Evolutionary conservation across 2,797 vertebrate genomes (phyloP).

Genomic region (Tauraco hartlaubi): DNA sequence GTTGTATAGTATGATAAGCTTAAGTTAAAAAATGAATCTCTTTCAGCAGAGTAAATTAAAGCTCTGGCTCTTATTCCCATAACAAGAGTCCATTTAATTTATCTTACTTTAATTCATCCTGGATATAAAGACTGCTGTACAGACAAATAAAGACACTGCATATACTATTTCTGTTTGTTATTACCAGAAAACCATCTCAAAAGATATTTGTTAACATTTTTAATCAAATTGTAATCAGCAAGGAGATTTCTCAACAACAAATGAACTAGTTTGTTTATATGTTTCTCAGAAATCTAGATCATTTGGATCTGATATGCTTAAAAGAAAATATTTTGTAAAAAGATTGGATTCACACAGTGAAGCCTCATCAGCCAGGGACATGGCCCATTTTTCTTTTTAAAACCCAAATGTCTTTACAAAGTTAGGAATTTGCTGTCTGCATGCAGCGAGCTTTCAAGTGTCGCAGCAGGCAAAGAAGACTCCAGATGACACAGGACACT

Average conservation of each 20-base stretch:
- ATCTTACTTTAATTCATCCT: not conserved
- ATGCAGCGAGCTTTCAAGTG: not conserved
- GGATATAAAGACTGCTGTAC: not conserved
- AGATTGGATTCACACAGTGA: not conserved
- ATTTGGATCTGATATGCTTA: not conserved
- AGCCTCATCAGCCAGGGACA: not conserved
- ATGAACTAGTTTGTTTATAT: not conserved
- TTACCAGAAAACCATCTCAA: not conserved
- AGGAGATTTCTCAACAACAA: not conserved
- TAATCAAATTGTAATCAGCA: not conserved
- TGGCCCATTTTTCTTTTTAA: not conserved
- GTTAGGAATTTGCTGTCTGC: not conserved
- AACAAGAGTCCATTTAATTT: not conserved
- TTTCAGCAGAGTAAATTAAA: not conserved
- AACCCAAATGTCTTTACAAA: not conserved
- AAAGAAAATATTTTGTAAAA: not conserved
- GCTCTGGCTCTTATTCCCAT: not conserved
- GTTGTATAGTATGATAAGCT: not conserved
- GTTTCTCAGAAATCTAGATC: not conserved
- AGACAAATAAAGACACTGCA: not conserved
- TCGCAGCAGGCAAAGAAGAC: not conserved
- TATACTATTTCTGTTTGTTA: not conserved
- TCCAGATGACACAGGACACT: rapidly evolving
- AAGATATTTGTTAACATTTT: not conserved
- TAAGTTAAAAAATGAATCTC: not conserved